These are phyloP conservation scores for Stenodera caucasica DNA, from an alignment of 2,888 invertebrate genomes.

Conservation along the genomic window DNA sequence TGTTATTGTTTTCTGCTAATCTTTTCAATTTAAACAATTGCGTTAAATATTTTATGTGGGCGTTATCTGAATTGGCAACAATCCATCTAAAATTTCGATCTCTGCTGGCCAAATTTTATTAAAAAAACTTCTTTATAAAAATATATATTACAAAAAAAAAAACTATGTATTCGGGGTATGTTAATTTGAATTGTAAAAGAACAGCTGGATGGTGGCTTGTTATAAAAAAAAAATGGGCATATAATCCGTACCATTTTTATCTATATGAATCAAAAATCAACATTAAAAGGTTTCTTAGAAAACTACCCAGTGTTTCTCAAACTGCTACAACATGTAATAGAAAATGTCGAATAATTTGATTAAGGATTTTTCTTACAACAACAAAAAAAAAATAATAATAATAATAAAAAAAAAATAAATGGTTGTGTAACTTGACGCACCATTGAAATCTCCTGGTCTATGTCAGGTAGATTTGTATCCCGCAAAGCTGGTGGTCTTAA, in stretches of 20 bases:
- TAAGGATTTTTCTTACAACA: background rate
- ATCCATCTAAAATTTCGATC: background rate
- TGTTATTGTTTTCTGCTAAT: background rate
- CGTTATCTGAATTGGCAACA: background rate
- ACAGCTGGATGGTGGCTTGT: slow-evolving; percentile 3
- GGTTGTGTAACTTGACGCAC: slow-evolving; percentile 18
- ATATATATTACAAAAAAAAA: too few species aligned
- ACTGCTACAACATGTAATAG: background rate
- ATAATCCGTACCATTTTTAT: slow-evolving; percentile 4
- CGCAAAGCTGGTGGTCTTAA: slow-evolving; percentile 34
- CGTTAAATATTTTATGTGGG: background rate
- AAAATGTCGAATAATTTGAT: slow-evolving; percentile 8
- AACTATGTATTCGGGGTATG: background rate
- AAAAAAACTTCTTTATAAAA: too few species aligned
- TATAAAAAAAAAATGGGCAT: background rate
- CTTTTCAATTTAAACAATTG: slow-evolving; percentile 1
- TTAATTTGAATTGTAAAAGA: slow-evolving; percentile 11
- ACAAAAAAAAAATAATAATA: too few species aligned
- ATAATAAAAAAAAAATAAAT: background rate
- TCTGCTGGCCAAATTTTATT: background rate
- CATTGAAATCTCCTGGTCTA: slow-evolving; percentile 22
- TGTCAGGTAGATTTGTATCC: slow-evolving; percentile 28
- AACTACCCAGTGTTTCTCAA: background rate
- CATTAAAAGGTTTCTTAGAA: slow-evolving; percentile 4
- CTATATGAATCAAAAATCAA: slow-evolving; percentile 4